These are phyloP conservation scores for Augochlorella aurata DNA, from an alignment of 2,888 invertebrate species.

Conservation along the genomic window DNA sequence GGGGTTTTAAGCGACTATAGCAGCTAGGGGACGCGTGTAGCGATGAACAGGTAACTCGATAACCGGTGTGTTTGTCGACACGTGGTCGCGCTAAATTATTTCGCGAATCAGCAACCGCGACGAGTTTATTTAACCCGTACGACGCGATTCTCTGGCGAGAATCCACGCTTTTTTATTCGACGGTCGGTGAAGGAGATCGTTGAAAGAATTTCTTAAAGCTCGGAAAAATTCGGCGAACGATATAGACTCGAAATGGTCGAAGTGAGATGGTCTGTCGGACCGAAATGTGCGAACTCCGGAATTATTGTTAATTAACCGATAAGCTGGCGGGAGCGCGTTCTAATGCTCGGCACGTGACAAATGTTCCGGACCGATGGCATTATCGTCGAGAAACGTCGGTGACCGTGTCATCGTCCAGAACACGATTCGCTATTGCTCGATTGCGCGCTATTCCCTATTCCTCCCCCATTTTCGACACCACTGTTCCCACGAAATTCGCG, in stretches of 20 bases:
- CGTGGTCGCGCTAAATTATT: neutral
- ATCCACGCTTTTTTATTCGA: neutral
- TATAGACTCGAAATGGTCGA: no score
- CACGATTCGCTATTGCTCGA: constrained; percentile 43
- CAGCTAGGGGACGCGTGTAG: neutral
- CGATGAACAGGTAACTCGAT: constrained; percentile 33
- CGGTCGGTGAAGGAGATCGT: no score
- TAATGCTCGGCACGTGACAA: constrained; percentile 64
- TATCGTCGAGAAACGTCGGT: constrained; percentile 52
- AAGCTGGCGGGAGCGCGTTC: constrained; percentile 33
- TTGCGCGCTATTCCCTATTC: neutral
- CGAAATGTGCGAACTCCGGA: no score
- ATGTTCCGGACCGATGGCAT: constrained; percentile 64
- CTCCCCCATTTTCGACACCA: constrained; percentile 21
- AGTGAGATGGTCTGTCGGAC: no score
- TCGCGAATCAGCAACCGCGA: neutral
- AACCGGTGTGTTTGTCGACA: constrained; percentile 2
- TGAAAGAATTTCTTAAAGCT: neutral
- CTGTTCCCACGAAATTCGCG: constrained; percentile 54
- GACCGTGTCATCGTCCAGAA: constrained; percentile 53
- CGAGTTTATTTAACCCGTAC: neutral
- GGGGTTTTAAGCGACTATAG: constrained; percentile 36
- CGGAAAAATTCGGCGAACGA: neutral
- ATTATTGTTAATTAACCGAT: constrained; percentile 2
- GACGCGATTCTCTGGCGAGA: neutral